These are phyloP conservation scores for Cephus pulcher DNA, from an alignment of 2,888 invertebrate species.

Conservation along the genomic window DNA sequence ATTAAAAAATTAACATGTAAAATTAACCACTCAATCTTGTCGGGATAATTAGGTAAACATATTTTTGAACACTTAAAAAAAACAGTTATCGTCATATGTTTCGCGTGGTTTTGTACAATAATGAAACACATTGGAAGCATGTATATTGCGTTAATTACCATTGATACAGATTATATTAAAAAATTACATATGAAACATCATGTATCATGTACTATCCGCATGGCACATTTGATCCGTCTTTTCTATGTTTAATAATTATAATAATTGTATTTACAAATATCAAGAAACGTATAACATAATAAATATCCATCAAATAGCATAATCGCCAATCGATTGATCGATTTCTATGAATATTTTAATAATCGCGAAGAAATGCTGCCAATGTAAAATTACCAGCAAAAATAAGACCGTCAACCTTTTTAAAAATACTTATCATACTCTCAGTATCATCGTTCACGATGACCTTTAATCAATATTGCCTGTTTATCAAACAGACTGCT, in stretches of 20 bases:
- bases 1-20: not conserved
- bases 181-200: too few species aligned
- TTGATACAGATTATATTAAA: too few species aligned
- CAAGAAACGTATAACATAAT: too few species aligned
- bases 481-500: not conserved
- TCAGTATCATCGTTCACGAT: not conserved
- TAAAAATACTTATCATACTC: not conserved
- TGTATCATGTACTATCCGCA: too few species aligned
- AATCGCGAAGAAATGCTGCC: not conserved
- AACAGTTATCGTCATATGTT: not conserved
- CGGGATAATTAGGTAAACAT: not conserved
- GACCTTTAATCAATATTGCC: not conserved
- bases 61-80: too few species aligned
- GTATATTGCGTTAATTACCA: not conserved
- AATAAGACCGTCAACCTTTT: not conserved
- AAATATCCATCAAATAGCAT: too few species aligned
- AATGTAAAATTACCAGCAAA: not conserved
- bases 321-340: not conserved
- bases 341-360: not conserved
- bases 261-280: too few species aligned
- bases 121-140: not conserved
- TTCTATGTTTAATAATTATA: too few species aligned
- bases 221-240: not conserved
- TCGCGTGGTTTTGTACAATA: not conserved
- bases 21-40: not conserved